Conservation (phyloP, 2,113 vertebrate species). For the Emydura subglobosa region DNA sequence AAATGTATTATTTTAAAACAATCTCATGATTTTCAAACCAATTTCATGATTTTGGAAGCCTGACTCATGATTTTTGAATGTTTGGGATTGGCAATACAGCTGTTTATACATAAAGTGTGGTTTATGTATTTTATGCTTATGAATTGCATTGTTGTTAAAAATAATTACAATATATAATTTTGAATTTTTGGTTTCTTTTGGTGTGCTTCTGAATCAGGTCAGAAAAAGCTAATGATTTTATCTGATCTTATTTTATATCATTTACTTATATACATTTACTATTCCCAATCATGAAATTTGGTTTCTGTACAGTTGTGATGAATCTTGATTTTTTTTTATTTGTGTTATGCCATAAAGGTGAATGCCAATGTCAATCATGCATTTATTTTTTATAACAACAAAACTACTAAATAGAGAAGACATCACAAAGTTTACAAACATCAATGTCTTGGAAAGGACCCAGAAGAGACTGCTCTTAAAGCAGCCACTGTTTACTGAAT, state of each 20-base stretch:
- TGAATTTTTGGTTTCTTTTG: background rate
- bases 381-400: background rate
- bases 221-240: background rate
- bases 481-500: background rate
- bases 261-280: background rate
- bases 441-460: background rate
- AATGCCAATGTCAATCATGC: background rate
- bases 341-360: background rate
- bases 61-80: background rate
- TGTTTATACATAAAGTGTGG: background rate
- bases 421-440: background rate
- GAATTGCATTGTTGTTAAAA: background rate
- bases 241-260: background rate
- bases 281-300: background rate
- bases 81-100: background rate
- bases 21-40: background rate
- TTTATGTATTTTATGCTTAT: background rate
- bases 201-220: background rate
- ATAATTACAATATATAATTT: background rate
- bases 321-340: background rate
- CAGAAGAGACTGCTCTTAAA: background rate
- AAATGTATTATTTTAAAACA: background rate
- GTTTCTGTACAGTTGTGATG: background rate
- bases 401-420: background rate
- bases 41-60: background rate